phyloP scores from a whole-genome alignment of 1,140 invertebrate genomes.

The Chelonus insularis region DNA sequence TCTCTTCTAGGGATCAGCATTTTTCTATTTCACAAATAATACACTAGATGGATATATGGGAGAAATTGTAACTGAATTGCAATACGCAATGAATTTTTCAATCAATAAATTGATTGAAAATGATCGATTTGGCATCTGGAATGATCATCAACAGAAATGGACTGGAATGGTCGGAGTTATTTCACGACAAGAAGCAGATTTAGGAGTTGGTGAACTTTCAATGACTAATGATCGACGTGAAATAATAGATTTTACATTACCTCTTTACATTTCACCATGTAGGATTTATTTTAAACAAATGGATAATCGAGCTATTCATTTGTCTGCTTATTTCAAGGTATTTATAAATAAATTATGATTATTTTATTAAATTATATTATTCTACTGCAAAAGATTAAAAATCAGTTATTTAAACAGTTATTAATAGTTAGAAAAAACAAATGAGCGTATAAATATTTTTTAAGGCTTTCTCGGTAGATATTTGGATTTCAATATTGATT shows the following conservation, averaged over 20 bases:
- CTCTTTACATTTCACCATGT: slow-evolving; percentile 34
- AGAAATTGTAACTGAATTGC: slow-evolving; percentile 35
- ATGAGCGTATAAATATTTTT: no score
- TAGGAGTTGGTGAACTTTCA: slow-evolving; percentile 40
- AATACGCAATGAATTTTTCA: slow-evolving; percentile 38
- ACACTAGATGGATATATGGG: slow-evolving; percentile 30
- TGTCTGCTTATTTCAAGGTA: slow-evolving; percentile 44
- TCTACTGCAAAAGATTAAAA: no score
- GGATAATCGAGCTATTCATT: slow-evolving; percentile 29
- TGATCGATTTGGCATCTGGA: slow-evolving; percentile 35
- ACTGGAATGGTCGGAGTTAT: slow-evolving; percentile 41
- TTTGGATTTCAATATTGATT: no score
- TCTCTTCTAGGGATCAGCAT: no score
- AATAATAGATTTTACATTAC: slow-evolving; percentile 42
- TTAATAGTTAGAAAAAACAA: no score
- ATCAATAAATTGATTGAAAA: slow-evolving; percentile 3
- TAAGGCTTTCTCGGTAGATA: no score
- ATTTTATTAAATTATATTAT: no score
- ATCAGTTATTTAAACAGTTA: no score
- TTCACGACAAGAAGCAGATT: slow-evolving; percentile 27
- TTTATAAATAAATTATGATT: neutral
- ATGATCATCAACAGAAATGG: slow-evolving; percentile 32
- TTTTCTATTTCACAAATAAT: no score
- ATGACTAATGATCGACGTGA: slow-evolving; percentile 35
- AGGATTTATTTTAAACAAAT: slow-evolving; percentile 38